Conservation (phyloP, 2,888 invertebrate genomes). For the Eustalomyia histrio region DNA sequence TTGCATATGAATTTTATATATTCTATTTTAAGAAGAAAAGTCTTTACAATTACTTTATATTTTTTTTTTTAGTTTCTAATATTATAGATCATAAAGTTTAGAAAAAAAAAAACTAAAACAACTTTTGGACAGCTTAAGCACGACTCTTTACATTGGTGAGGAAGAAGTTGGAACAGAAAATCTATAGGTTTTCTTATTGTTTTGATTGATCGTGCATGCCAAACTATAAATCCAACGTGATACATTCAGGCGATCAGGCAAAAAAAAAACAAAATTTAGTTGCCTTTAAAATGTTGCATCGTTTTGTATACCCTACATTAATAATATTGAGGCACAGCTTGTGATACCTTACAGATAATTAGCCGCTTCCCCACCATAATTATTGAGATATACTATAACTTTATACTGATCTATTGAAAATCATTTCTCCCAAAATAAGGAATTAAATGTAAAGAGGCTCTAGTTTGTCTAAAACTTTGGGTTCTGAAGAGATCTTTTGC, state of each 20-base stretch:
- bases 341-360: neutral
- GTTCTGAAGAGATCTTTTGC: too few species aligned
- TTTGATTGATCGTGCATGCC: slow-evolving; percentile 80
- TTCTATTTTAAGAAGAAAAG: slow-evolving; percentile 42
- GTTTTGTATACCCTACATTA: slow-evolving; percentile 19
- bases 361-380: too few species aligned
- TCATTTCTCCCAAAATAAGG: too few species aligned
- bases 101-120: slow-evolving; percentile 45
- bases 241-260: slow-evolving; percentile 80
- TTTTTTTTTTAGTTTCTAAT: slow-evolving; percentile 28
- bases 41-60: slow-evolving; percentile 55
- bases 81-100: slow-evolving; percentile 56
- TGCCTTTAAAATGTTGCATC: slow-evolving; percentile 55
- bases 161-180: slow-evolving; percentile 52
- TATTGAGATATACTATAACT: too few species aligned
- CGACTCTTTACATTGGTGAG: slow-evolving; percentile 67
- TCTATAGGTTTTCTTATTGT: slow-evolving; percentile 70
- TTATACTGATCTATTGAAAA: too few species aligned
- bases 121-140: slow-evolving; percentile 61
- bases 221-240: slow-evolving; percentile 80
- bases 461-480: too few species aligned
- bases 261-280: slow-evolving; percentile 48
- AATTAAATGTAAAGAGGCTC: too few species aligned
- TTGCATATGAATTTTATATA: slow-evolving; percentile 58
- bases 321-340: neutral